These are phyloP conservation scores for Coenonympha glycerion DNA, from an alignment of 2,888 invertebrate genomes.

Conservation along the genomic window DNA sequence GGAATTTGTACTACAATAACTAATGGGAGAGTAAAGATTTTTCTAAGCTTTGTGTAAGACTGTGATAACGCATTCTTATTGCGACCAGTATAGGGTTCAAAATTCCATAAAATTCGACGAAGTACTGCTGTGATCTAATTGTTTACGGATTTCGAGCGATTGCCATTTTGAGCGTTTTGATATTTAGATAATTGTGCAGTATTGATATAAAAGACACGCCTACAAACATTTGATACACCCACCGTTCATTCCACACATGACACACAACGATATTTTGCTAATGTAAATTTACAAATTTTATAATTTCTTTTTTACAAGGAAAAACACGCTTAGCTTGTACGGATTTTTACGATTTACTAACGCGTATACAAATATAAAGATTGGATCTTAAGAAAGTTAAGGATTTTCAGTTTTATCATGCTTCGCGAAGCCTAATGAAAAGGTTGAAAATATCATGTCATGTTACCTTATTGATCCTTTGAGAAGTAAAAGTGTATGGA, in stretches of 20 bases:
- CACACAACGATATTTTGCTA: constrained; percentile 64
- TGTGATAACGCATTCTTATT: no score
- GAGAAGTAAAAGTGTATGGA: no score
- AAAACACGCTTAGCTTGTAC: constrained; percentile 51
- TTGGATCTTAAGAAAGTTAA: neutral
- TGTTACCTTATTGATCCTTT: no score
- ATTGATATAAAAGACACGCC: constrained; percentile 21
- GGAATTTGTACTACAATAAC: no score
- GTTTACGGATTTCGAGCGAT: neutral
- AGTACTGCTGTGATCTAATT: constrained; percentile 22
- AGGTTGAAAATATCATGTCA: no score
- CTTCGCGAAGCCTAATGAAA: no score
- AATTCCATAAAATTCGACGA: no score
- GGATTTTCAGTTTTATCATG: neutral
- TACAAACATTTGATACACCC: constrained; percentile 52
- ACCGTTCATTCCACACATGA: constrained; percentile 56
- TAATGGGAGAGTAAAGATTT: no score
- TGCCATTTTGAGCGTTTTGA: constrained; percentile 13
- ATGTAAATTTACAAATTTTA: constrained; percentile 50
- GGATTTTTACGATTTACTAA: constrained; percentile 29
- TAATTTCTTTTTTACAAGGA: constrained; percentile 47
- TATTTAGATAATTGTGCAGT: constrained; percentile 28
- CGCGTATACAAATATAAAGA: neutral
- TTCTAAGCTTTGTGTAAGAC: no score
- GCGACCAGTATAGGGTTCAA: no score